Percentiles rank a stretch among this genome's conserved stretches.
phyloP scores from a whole-genome alignment of 2,797 vertebrate species.

The Tenualosa ilisha region DNA sequence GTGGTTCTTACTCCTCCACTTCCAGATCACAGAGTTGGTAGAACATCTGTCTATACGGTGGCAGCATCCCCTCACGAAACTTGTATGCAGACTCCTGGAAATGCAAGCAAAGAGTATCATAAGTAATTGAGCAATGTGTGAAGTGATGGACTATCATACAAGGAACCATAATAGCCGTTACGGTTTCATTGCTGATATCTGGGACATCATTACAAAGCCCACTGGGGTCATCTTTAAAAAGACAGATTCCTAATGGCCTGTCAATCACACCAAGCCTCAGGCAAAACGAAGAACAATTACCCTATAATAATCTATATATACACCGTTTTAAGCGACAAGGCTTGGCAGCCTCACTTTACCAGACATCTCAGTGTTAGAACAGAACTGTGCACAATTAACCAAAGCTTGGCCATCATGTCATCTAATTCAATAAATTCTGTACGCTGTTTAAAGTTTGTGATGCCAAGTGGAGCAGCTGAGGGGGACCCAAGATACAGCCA shows the following conservation, averaged over 20 bases:
- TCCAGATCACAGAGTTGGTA: constrained; percentile 96
- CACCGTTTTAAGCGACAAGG: background rate
- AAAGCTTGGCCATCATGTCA: background rate
- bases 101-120: background rate
- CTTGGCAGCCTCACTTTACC: too few species aligned
- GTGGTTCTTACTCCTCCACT: constrained; percentile 80
- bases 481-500: background rate
- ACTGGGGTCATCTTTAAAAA: constrained; percentile 12
- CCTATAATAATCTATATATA: constrained; percentile 6
- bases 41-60: constrained; percentile 98
- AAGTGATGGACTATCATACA: background rate
- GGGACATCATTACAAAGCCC: background rate
- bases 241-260: background rate
- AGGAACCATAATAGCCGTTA: background rate
- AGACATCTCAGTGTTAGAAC: background rate
- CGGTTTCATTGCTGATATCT: background rate
- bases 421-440: background rate
- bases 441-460: background rate
- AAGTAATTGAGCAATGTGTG: background rate
- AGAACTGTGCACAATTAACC: background rate
- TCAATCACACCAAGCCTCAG: background rate
- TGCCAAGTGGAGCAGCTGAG: background rate
- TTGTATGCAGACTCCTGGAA: constrained; percentile 87
- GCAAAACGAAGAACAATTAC: background rate
- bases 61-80: constrained; percentile 89